A percentile compares a stretch with the other conserved stretches of the same genome.
phyloP scores from a whole-genome alignment of 2,797 vertebrate species.

The Neoniphon sammara region DNA sequence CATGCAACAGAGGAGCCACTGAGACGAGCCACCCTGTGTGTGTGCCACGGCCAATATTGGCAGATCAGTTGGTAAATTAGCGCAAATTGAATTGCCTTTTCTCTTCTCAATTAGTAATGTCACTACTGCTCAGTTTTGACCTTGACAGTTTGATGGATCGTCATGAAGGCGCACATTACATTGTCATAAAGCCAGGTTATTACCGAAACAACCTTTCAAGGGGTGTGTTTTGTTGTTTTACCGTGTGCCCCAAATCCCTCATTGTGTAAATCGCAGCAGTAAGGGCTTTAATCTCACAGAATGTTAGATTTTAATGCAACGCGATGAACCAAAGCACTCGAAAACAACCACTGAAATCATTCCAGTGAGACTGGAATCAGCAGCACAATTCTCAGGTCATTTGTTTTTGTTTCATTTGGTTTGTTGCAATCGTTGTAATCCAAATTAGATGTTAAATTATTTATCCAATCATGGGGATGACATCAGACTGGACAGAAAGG shows the following conservation, averaged over 20 bases:
- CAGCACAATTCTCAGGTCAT: not conserved
- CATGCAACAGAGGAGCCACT: slow-evolving; percentile 48
- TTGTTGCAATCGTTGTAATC: too few species aligned
- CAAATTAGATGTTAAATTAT: too few species aligned
- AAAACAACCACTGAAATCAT: not conserved
- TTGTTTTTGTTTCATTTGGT: too few species aligned
- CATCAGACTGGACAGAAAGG: too few species aligned
- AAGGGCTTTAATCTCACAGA: slow-evolving; percentile 7
- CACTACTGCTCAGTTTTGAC: slow-evolving; percentile 57
- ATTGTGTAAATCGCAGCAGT: not conserved
- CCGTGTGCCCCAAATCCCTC: not conserved
- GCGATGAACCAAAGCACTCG: not conserved
- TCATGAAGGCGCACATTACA: not conserved
- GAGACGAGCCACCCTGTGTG: slow-evolving; percentile 40
- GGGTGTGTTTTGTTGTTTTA: not conserved
- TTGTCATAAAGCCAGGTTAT: not conserved
- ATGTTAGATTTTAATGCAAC: slow-evolving; percentile 2
- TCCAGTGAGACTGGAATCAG: not conserved
- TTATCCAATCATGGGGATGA: too few species aligned
- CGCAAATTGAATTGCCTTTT: slow-evolving; percentile 57
- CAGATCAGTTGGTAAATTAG: slow-evolving; percentile 60
- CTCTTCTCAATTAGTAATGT: slow-evolving; percentile 54
- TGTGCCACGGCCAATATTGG: slow-evolving; percentile 41
- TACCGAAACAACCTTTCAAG: not conserved
- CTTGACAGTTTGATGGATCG: slow-evolving; percentile 54